These are phyloP conservation scores for Rutpela maculata DNA, from an alignment of 2,888 invertebrate genomes.

Conservation along the genomic window DNA sequence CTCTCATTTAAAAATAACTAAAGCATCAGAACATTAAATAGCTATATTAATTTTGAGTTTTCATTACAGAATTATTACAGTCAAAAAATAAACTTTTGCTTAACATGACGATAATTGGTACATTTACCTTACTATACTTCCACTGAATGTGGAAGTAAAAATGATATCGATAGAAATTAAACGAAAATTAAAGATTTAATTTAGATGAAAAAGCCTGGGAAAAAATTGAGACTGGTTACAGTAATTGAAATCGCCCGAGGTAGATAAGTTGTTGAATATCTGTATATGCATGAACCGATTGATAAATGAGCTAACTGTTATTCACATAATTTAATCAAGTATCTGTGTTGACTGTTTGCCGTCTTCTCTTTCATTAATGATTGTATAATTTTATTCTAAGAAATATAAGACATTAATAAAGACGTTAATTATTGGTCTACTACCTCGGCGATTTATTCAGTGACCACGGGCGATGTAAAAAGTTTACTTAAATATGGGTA, in stretches of 20 bases:
- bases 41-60: too few relatives aligned
- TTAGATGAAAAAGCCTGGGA: too few relatives aligned
- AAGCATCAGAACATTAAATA: too few relatives aligned
- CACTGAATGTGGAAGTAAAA: too few relatives aligned
- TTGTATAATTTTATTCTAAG: not conserved
- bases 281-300: not conserved
- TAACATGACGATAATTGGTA: too few relatives aligned
- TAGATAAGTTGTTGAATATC: not conserved
- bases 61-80: too few relatives aligned
- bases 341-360: constrained; percentile 3
- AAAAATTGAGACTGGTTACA: not conserved
- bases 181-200: too few relatives aligned
- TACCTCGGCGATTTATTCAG: not conserved
- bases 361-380: constrained; percentile 7
- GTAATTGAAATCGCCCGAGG: not conserved
- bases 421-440: not conserved
- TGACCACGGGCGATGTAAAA: not conserved
- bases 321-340: not conserved
- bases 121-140: too few relatives aligned
- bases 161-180: too few relatives aligned
- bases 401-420: constrained; percentile 1
- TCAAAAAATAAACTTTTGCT: too few relatives aligned
- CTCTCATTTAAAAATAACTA: too few relatives aligned
- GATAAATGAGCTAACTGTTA: not conserved
- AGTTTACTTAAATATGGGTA: not conserved